phyloP scores from a whole-genome alignment of 2,888 invertebrate genomes.

The Schrankia costaestrigalis region DNA sequence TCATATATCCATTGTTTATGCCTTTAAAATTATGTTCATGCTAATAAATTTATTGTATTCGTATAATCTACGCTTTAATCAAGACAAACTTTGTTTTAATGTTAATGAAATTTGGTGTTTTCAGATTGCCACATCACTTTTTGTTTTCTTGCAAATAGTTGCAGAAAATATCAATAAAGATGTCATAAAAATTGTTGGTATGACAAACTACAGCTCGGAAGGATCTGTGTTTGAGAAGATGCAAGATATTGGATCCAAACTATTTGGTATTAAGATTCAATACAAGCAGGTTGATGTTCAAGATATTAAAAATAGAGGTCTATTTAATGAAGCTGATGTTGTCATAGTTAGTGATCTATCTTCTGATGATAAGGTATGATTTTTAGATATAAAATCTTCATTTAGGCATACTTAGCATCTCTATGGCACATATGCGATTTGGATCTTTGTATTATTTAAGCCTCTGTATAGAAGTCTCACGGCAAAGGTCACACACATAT shows the following conservation, averaged over 20 bases:
- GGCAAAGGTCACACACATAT: too few relatives aligned
- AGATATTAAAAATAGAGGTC: constrained; percentile 1
- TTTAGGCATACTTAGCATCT: too few relatives aligned
- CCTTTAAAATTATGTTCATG: background rate
- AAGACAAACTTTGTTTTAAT: background rate
- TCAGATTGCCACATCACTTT: constrained; percentile 25
- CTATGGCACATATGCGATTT: too few relatives aligned
- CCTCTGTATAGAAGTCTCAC: too few relatives aligned
- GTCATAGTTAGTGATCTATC: constrained; percentile 26
- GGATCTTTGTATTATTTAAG: too few relatives aligned
- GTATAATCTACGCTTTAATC: background rate
- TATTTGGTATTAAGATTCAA: constrained; percentile 18
- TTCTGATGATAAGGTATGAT: constrained; percentile 24
- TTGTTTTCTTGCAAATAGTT: constrained; percentile 37
- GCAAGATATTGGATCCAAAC: constrained; percentile 11
- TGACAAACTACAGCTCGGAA: constrained; percentile 12
- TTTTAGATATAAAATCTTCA: too few relatives aligned
- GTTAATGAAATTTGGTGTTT: constrained; percentile 4
- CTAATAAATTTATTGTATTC: background rate
- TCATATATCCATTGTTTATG: background rate
- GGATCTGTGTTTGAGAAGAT: constrained; percentile 22
- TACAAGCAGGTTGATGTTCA: constrained; percentile 14
- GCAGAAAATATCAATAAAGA: constrained; percentile 36
- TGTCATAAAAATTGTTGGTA: constrained; percentile 23
- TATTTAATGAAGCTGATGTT: constrained; percentile 19